These are phyloP conservation scores for Tipula unca DNA, from an alignment of 2,888 invertebrate genomes.

Conservation along the genomic window DNA sequence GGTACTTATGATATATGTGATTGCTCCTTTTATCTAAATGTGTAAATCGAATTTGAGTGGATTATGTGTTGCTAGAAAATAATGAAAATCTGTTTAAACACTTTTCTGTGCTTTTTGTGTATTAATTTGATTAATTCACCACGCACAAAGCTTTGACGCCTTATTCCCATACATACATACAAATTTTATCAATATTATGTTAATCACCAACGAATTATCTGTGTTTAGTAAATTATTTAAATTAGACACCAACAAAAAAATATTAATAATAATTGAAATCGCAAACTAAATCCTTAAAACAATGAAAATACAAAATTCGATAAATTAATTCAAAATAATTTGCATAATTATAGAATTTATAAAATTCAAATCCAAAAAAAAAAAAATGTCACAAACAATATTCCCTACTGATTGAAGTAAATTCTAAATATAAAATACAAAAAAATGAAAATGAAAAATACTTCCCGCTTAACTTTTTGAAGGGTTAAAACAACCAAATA, in stretches of 20 bases:
- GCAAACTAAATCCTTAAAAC: background rate
- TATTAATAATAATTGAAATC: background rate
- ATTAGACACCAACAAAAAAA: background rate
- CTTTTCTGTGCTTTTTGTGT: background rate
- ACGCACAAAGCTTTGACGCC: background rate
- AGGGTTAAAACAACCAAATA: slow-evolving; percentile 14
- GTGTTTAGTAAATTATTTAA: background rate
- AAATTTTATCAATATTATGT: background rate
- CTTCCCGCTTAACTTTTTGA: background rate
- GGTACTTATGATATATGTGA: background rate
- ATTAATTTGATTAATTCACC: background rate
- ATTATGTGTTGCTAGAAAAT: background rate
- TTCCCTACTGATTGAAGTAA: slow-evolving; percentile 8
- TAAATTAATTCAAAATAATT: slow-evolving; percentile 2
- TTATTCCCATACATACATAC: background rate
- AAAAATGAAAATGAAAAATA: background rate
- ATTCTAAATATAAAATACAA: background rate
- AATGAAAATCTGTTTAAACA: background rate
- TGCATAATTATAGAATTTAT: background rate
- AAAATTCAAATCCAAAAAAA: background rate
- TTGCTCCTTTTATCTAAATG: background rate
- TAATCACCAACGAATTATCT: background rate
- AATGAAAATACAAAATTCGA: slow-evolving; percentile 2
- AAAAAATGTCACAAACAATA: background rate
- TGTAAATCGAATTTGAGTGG: background rate